A percentile compares a stretch with the other conserved stretches of the same genome.
These are phyloP conservation scores for Coremacera marginata DNA, from an alignment of 2,888 invertebrate genomes.

Conservation along the genomic window DNA sequence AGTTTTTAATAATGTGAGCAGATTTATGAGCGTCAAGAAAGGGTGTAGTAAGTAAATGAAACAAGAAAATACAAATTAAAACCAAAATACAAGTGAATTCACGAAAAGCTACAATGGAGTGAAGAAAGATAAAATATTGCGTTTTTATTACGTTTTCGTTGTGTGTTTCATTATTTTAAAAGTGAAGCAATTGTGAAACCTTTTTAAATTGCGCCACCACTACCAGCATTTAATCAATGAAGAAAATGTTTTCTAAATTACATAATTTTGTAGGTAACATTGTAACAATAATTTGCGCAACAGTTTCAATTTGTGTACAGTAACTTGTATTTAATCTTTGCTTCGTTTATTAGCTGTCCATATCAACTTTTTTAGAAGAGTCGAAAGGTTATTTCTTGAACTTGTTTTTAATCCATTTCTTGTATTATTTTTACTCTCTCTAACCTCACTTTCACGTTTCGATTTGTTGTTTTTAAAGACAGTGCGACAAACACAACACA, in stretches of 20 bases:
- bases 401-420: neutral
- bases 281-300: no score
- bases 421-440: neutral
- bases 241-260: no score
- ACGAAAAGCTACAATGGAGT: neutral
- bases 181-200: neutral
- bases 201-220: no score
- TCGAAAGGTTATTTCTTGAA: neutral
- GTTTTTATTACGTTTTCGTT: neutral
- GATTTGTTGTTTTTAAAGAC: neutral
- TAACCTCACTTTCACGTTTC: slow-evolving; percentile 1
- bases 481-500: neutral
- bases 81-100: neutral
- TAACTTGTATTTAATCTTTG: neutral
- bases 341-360: neutral
- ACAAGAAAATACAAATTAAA: neutral
- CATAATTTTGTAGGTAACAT: no score
- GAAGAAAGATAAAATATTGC: neutral
- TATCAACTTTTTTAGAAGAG: neutral
- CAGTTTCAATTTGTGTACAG: neutral
- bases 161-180: neutral
- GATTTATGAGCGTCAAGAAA: slow-evolving; percentile 24
- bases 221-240: no score
- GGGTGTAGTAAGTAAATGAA: slow-evolving; percentile 34
- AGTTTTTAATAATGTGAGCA: slow-evolving; percentile 26